Base-by-base conservation (phyloP, 2,888 invertebrate species). In the Microctonus brassicae region DNA sequence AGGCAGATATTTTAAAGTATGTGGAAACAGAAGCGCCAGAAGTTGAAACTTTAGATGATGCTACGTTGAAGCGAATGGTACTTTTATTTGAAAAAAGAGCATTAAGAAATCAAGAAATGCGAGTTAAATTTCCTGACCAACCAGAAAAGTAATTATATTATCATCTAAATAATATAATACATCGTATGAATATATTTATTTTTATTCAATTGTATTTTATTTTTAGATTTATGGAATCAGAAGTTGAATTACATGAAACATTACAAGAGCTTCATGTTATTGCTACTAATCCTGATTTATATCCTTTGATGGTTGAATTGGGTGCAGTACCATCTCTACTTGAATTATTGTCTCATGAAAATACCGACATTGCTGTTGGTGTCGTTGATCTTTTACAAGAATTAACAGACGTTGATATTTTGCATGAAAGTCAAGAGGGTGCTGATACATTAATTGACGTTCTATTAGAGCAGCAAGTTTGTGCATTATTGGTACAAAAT, bases 81-180 rank as follows among this genome's bases (percentile, higher is more conserved):
- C 89, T 98, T 13, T 92, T 95, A 75, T 97, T 99, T 89, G 99
- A 99, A 84, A 99, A 99, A 86, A 92, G 96, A 83, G 94, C 95
- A 62, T 89, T 97, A 9, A 95, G 93, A 84, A 99, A 99, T 87
- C 95, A 98, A 86, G 99, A 99, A 89, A 96, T 98, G 95, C 91
- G 99, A 76, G 98, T 99, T 13, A 99, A 99, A 88, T 99, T 97
- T 88, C 96, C 98, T 0, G 99, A 98, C 85, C 93, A 94, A 82
- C 97, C 98, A 7, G 97, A 98, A 86, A 98, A 98, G 90, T 91
- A 87, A 81, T 2, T 58, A 39, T 24, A 0, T 26, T 53, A 33
- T 55, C 11, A 66, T 63, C 22, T 20, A 55, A 62, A 17, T 47
- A 42, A 39, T 47, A 42, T 2, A 29, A 66, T 57, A 52, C 53